Conservation (phyloP, 2,888 invertebrate species). For the Mimachlamys varia region DNA sequence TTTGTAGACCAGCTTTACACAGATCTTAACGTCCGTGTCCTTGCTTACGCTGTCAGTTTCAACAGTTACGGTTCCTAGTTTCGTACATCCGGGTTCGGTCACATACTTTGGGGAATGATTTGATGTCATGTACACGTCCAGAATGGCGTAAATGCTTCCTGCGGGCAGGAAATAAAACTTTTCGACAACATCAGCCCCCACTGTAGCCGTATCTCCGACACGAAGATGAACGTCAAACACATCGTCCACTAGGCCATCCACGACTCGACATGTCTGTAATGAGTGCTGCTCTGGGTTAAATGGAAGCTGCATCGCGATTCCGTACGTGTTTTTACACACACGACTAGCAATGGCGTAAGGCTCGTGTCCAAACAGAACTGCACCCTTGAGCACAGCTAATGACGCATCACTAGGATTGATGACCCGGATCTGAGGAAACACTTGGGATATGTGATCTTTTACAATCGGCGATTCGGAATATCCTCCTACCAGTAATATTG, state of each 20-base stretch:
- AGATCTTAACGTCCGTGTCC: constrained; percentile 35
- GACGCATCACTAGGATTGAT: constrained; percentile 46
- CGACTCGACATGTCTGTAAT: constrained; percentile 22
- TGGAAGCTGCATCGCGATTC: constrained; percentile 42
- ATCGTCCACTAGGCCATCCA: constrained; percentile 40
- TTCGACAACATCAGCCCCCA: not conserved
- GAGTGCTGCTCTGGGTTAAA: constrained; percentile 41
- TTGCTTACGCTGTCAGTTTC: constrained; percentile 29
- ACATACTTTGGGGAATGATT: constrained; percentile 39
- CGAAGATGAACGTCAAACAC: constrained; percentile 46
- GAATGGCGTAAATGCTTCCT: not conserved
- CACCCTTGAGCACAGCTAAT: constrained; percentile 48
- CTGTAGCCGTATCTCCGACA: constrained; percentile 38
- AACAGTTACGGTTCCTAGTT: constrained; percentile 41
- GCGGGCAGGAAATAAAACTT: not conserved
- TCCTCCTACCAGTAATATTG: constrained; percentile 48
- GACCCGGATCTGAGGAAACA: constrained; percentile 45
- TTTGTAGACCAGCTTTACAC: constrained; percentile 40
- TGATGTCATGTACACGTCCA: constrained; percentile 47
- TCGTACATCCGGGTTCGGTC: constrained; percentile 45
- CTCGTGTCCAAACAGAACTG: constrained; percentile 52
- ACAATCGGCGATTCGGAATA: constrained; percentile 47
- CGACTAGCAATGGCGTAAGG: constrained; percentile 44
- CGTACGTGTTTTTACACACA: constrained; percentile 50
- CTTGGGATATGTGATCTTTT: constrained; percentile 37